A percentile compares a stretch with the other conserved stretches of the same genome.
phyloP scores from a whole-genome alignment of 2,113 vertebrate genomes.

The Hemiprocne comata region DNA sequence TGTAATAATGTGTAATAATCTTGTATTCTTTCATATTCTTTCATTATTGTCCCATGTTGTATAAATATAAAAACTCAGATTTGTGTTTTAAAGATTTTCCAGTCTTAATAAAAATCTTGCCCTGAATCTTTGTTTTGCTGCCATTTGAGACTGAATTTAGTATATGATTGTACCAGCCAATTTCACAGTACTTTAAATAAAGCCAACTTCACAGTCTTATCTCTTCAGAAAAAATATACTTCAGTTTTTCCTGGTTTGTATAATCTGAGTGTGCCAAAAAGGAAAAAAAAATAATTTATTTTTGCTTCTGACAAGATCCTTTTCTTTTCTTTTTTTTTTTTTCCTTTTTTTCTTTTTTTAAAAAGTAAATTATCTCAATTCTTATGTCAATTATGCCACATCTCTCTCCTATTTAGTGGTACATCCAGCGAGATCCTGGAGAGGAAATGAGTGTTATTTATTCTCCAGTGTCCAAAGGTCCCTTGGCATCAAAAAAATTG shows the following conservation, averaged over 20 bases:
- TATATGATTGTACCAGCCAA: neutral
- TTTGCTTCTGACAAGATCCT: neutral
- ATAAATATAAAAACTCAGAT: neutral
- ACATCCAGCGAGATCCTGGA: neutral
- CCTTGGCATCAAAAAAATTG: neutral
- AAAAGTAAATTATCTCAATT: neutral
- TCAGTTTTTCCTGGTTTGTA: neutral
- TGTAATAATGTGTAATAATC: neutral
- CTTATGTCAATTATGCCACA: neutral
- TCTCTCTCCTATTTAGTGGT: neutral
- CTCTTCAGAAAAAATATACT: neutral
- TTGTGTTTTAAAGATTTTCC: neutral
- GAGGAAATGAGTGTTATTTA: neutral
- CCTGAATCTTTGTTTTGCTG: neutral
- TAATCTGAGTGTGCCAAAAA: neutral
- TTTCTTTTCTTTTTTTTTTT: neutral
- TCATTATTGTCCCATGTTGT: neutral
- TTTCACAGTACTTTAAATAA: neutral
- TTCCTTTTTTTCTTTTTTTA: fast-evolving
- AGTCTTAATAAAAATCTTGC: neutral
- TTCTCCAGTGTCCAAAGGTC: neutral
- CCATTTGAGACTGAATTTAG: neutral
- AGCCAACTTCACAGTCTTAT: too few relatives aligned
- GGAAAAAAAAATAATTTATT: too few relatives aligned
- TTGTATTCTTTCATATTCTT: too few relatives aligned